Conservation (phyloP, 2,113 vertebrate genomes). For the Varanus komodoensis region DNA sequence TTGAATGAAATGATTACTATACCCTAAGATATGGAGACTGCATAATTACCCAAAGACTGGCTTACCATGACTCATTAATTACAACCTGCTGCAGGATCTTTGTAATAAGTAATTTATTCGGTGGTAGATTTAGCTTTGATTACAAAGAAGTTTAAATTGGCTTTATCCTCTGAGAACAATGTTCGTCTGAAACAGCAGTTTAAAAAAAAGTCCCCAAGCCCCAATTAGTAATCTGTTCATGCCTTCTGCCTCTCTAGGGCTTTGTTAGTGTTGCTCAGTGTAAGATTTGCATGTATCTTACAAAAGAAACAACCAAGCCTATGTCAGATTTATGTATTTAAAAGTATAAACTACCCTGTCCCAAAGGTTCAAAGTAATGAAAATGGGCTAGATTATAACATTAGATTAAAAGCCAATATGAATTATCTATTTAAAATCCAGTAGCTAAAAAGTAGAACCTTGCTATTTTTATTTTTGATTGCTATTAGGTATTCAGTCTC, state of each 20-base stretch:
- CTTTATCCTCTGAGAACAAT: neutral
- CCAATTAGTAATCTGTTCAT: constrained; percentile 35
- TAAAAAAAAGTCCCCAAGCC: constrained; percentile 31
- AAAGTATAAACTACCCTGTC: neutral
- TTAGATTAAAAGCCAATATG: neutral
- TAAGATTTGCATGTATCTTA: constrained; percentile 26
- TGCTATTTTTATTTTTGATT: neutral
- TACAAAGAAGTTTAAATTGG: neutral
- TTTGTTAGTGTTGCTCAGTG: constrained; percentile 31
- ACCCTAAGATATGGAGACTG: constrained; percentile 1
- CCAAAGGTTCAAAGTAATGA: neutral
- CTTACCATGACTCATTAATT: constrained; percentile 1
- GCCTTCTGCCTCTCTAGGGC: constrained; percentile 21
- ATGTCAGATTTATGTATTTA: constrained; percentile 9
- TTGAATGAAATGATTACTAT: constrained; percentile 19
- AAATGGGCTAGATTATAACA: neutral
- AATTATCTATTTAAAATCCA: neutral
- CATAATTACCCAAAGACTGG: neutral
- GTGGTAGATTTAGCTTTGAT: constrained; percentile 24
- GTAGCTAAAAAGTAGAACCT: neutral
- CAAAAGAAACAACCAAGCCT: neutral
- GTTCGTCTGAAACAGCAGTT: constrained; percentile 9
- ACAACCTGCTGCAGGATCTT: constrained; percentile 20
- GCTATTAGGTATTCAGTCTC: neutral
- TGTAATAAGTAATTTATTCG: neutral